Evolutionary conservation across 2,113 vertebrate genomes (phyloP), one percentile per base, ranked within the genome.

Genomic region (Chaetops frenatus): DNA sequence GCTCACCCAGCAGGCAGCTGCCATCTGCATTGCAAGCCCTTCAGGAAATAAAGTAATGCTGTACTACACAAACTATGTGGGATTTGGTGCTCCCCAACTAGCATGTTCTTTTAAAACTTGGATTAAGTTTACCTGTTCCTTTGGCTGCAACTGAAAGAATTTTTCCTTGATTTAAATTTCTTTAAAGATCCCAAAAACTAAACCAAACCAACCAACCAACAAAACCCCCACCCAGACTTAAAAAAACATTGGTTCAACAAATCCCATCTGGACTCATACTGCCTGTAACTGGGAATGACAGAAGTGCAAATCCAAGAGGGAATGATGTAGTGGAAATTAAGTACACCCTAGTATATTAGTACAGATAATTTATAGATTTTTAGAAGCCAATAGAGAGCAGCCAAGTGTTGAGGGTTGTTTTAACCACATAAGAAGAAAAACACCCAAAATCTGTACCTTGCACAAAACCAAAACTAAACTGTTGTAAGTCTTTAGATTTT

Each of bases 231-330:
- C 47, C 17, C n/a, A 79, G 53, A 50, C 61, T 96, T 94, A 69
- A 53, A 45, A 85, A 84, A 91, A 86, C 35, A 95, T 11, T 21
- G 36, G 74, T 78, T 92, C 82, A 94, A 88, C 72, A 92, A 88
- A 96, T 67, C 62, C 83, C 95, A 96, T 83, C 94, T 96, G 89
- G 90, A 67, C 83, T 90, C 54, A 42, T 83, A 95, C 93, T 56
- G 67, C 23, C 74, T 90, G 58, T 54, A 84, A 69, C 4, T 91
- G 62, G 90, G 89, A 95, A 81, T 54, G 76, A 89, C 0, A 91
- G 12, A 87, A 90, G 66, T 58, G 40, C 53, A 79, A 88, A 94
- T 60, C 94, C 65, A 70, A 84, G 42, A 45, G 10, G 40, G 38
- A 90, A 89, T 58, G 51, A 95, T 3, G 7, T 61, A 61, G 42